Evolutionary conservation across 2,113 vertebrate species (phyloP), one percentile per base, ranked within the genome.

Genomic region (Lepus americanus): DNA sequence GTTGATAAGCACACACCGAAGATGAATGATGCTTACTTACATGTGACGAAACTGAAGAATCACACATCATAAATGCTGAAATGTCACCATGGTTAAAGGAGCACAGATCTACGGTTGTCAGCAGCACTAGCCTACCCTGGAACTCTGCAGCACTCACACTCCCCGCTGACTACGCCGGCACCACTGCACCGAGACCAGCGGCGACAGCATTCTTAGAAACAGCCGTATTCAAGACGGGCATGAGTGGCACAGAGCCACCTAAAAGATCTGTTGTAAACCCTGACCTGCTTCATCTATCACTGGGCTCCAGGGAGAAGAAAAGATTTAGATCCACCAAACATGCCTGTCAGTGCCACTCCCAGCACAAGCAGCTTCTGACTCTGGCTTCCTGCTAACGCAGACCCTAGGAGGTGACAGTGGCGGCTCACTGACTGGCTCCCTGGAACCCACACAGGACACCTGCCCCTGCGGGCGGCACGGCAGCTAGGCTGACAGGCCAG

Each of bases 211-310:
- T 9, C n/a, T 29, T 44, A 12, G 14, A 29, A 13, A 83, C 22
- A 73, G 11, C 16, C 6, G 5, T 13, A 1, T 13, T 20, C 6
- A 13, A 27, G 33, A 66, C 11, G 5, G 0, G 10, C 36, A 44
- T 17, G 2, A 44, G 33, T 11, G 5, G n/a, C 1, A 4, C 3
- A 11, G 8, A 8, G 53, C 27, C 44, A 44, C 44, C 44, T 6
- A 36, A 33, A 59, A 27, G 13, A 0, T 59, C n/a, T 29, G 27
- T 2, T 5, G 20, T 0, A n/a, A n/a, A 77, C 63, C 33, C 1
- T 4, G 39, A 22, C 33, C 7, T 12, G 36, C 39, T 29, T n/a
- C 14, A 5, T 3, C 49, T 66, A 59, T 53, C 22, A 12, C 2
- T 2, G 63, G n/a, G 22, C 13, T 5, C 19, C 31, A 13, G 14